phyloP scores from a whole-genome alignment of 1,140 invertebrate genomes.

The Drosophila mayri region DNA sequence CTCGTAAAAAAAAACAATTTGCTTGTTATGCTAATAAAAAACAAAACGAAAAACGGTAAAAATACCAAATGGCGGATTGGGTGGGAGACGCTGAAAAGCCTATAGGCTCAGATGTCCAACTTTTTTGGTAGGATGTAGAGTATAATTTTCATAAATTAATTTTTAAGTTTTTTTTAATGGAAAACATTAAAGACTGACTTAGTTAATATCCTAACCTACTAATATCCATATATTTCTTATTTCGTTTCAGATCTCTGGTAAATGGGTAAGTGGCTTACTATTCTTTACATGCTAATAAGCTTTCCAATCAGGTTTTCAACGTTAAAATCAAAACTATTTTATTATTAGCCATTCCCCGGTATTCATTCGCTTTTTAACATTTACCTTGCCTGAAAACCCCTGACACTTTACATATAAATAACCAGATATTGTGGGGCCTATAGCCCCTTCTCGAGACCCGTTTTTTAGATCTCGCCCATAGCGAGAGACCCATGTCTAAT shows the following conservation, averaged over 20 bases:
- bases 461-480: slow-evolving; percentile 9
- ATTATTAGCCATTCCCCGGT: not conserved
- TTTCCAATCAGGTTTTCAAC: not conserved
- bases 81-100: slow-evolving; percentile 6
- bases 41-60: no score
- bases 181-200: slow-evolving; percentile 2
- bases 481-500: slow-evolving; percentile 47
- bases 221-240: not conserved
- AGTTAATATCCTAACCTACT: no score
- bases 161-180: slow-evolving; percentile 6
- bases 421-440: slow-evolving; percentile 34
- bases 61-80: not conserved
- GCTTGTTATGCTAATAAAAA: slow-evolving; percentile 32
- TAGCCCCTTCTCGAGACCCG: slow-evolving; percentile 25
- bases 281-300: not conserved
- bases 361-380: not conserved
- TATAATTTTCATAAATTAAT: slow-evolving; percentile 25
- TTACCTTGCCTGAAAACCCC: slow-evolving; percentile 30
- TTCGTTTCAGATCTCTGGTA: slow-evolving; percentile 10
- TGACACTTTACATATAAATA: slow-evolving; percentile 47
- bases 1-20: slow-evolving; percentile 55
- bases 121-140: not conserved
- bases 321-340: not conserved
- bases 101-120: slow-evolving; percentile 2
- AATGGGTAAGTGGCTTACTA: no score